Conservation (phyloP, 1,140 invertebrate species). For the Solen grandis region DNA sequence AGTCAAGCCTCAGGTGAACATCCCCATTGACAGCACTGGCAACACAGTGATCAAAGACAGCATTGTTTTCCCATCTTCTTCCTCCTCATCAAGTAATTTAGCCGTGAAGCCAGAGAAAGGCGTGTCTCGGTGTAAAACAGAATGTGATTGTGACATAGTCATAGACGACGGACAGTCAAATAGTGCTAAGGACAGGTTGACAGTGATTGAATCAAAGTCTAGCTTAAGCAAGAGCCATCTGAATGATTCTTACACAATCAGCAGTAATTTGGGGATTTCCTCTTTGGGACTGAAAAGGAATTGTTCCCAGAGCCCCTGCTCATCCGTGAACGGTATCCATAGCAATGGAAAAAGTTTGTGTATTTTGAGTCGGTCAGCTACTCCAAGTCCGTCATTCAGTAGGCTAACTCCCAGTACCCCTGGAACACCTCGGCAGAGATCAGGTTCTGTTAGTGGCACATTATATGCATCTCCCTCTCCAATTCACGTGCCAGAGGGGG, state of each 20-base stretch:
- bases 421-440: constrained; percentile 37
- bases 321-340: not conserved
- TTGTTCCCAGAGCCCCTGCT: not conserved
- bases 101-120: not conserved
- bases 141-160: not conserved
- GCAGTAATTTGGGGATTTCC: not conserved
- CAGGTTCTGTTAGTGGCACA: constrained; percentile 48
- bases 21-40: not conserved
- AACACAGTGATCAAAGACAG: not conserved
- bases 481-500: constrained; percentile 7
- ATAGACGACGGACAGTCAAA: not conserved
- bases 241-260: not conserved
- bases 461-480: constrained; percentile 38
- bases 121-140: not conserved
- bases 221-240: not conserved
- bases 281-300: not conserved
- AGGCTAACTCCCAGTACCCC: constrained; percentile 43
- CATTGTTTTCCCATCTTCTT: not conserved
- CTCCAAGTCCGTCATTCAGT: constrained; percentile 33
- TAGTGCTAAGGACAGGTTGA: not conserved
- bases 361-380: constrained; percentile 7
- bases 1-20: not conserved
- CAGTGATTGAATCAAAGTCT: not conserved
- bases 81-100: too few relatives aligned
- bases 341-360: not conserved